Base-by-base conservation (phyloP, 53 echinoderm and acorn worm genomes). In the Crossaster papposus region DNA sequence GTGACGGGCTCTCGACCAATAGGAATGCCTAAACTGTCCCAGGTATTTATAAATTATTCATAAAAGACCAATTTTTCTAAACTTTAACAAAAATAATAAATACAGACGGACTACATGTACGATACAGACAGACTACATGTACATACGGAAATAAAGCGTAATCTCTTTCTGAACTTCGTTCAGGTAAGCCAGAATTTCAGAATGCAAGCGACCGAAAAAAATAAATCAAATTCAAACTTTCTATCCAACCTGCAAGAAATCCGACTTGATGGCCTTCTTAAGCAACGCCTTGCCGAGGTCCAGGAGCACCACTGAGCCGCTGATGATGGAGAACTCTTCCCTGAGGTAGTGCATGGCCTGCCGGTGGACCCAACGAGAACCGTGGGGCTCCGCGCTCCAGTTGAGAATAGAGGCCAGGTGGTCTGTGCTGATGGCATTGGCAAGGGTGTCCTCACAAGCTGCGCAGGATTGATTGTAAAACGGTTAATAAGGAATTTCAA, bases 401-500 rank as follows among this genome's bases (percentile, higher is more conserved):
- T 92, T 93, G 2, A 99, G 91, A 44, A 99, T 94, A 58, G 95
- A 89, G 37, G 93, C 93, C 6, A 99, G 88, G 64, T 99, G 96
- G 64, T 99, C 99, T 54, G 93, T 90, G 31, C 93, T 88, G 74
- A 99, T 91, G 64, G 93, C 94, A 79, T 93, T 86, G 23, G 93
- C 96, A 11, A 99, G 93, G 70, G 93, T 90, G 89, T 96, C 95
- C 53, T 99, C 99, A 93, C 99, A 99, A 55, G 94, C 99, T 99
- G 65, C 13, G 33, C 24, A 54, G 22, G 29, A 65, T 55, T 55
- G 14, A 55, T 55, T 2, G 11, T 2, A 38, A 38, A 38, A 52
- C 53, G 13, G 53, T 7, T 52, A 14, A 18, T 58, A 20, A 58
- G 58, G 58, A 20, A 44, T 44, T 44, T n/a, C n/a, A n/a, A n/a